A percentile compares a stretch with the other conserved stretches of the same genome.
Conservation (phyloP, 2,113 vertebrate species). For the Halcyon malimbica region DNA sequence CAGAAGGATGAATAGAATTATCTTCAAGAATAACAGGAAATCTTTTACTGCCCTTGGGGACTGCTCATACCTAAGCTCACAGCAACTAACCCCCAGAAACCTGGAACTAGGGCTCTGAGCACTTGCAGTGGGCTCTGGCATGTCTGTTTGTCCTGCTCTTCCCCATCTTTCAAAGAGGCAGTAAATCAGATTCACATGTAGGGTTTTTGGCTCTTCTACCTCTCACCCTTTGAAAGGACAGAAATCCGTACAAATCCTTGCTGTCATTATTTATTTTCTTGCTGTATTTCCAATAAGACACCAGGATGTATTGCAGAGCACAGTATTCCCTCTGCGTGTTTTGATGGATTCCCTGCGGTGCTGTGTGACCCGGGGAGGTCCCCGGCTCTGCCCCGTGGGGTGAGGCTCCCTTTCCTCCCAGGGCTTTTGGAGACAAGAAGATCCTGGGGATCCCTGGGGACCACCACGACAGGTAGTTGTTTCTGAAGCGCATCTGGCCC, state of each 20-base stretch:
- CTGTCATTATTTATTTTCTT: neutral
- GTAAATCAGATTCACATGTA: neutral
- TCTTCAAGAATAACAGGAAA: slow-evolving; percentile 30
- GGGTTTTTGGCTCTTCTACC: neutral
- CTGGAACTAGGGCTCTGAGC: neutral
- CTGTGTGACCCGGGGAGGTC: neutral
- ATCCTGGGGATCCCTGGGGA: neutral
- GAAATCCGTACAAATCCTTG: neutral
- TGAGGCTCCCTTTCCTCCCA: neutral
- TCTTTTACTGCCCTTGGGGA: neutral
- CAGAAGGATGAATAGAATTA: slow-evolving; percentile 28
- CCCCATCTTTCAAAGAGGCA: neutral
- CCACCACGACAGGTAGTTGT: fast-evolving
- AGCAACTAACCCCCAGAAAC: neutral
- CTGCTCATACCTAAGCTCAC: neutral
- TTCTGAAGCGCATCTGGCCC: neutral
- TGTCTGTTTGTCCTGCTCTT: neutral
- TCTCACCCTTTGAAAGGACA: neutral
- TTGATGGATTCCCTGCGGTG: neutral
- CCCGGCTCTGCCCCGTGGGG: neutral
- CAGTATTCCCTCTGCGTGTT: neutral
- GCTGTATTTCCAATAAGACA: neutral
- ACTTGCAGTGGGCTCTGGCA: neutral
- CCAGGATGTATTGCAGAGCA: neutral
- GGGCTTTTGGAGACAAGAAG: neutral